These are phyloP conservation scores for Palythoa heliodiscus DNA, from an alignment of 92 coral and sea anemone genomes.

Conservation along the genomic window DNA sequence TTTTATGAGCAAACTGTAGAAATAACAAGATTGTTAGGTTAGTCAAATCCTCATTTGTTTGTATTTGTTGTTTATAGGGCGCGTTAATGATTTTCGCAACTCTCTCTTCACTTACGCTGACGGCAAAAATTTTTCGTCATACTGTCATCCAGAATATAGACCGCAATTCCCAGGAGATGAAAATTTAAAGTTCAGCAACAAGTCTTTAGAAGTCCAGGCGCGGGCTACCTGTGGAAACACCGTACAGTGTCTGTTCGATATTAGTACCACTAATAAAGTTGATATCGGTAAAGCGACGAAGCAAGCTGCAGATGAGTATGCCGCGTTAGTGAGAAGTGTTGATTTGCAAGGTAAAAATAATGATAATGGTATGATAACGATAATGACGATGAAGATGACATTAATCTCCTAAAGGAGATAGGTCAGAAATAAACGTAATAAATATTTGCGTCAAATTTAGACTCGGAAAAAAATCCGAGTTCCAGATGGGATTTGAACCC, in stretches of 20 bases:
- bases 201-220: conserved; percentile 56
- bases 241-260: conserved; percentile 73
- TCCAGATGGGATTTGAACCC: too few relatives aligned
- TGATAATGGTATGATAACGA: too few relatives aligned
- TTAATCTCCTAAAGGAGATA: too few relatives aligned
- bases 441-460: too few relatives aligned
- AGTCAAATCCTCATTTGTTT: not conserved
- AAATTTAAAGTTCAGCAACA: conserved; percentile 48
- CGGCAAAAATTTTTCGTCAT: conserved; percentile 51
- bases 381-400: too few relatives aligned
- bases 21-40: too few relatives aligned
- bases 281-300: conserved; percentile 68
- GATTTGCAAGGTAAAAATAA: conserved; percentile 36
- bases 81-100: conserved; percentile 15
- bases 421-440: too few relatives aligned
- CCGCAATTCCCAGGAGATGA: conserved; percentile 69
- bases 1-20: too few relatives aligned
- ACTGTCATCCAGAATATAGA: conserved; percentile 46
- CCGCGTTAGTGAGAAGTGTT: conserved; percentile 50
- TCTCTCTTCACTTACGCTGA: conserved; percentile 64
- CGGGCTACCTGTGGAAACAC: conserved; percentile 64
- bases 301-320: conserved; percentile 49
- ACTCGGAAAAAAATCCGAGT: too few relatives aligned
- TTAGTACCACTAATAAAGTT: conserved; percentile 65
- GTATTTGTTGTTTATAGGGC: not conserved